Percentiles rank a stretch among this genome's conserved stretches.
phyloP scores from a whole-genome alignment of 2,113 vertebrate genomes.

The Nipponia nippon region DNA sequence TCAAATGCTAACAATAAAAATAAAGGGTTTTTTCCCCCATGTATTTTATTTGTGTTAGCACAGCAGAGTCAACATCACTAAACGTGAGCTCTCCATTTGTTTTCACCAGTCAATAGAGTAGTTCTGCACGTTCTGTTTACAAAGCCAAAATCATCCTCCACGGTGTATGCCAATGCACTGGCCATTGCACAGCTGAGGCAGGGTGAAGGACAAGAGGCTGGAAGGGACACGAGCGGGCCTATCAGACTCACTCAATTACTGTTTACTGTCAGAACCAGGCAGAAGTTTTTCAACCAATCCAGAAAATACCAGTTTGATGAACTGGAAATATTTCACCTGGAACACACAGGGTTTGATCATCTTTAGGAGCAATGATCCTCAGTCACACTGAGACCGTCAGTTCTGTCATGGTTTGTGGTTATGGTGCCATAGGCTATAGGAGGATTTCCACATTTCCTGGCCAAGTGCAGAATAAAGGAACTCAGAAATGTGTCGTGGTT shows the following conservation, averaged over 20 bases:
- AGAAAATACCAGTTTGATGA: neutral
- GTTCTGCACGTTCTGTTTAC: neutral
- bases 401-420: neutral
- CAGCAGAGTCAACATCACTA: neutral
- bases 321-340: neutral
- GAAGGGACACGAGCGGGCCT: neutral
- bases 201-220: neutral
- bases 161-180: neutral
- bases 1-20: conserved; percentile 5
- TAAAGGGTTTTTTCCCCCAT: neutral
- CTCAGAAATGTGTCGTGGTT: neutral
- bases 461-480: neutral
- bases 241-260: neutral
- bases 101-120: neutral
- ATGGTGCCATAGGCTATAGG: neutral
- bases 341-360: neutral
- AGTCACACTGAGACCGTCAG: neutral
- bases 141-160: neutral
- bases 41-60: neutral
- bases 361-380: neutral
- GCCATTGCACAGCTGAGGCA: neutral
- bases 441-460: neutral
- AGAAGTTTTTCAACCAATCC: neutral
- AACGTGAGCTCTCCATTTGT: neutral
- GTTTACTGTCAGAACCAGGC: neutral